Evolutionary conservation across 2,113 vertebrate species (phyloP).

Genomic region (Neolamprologus cancellatus): DNA sequence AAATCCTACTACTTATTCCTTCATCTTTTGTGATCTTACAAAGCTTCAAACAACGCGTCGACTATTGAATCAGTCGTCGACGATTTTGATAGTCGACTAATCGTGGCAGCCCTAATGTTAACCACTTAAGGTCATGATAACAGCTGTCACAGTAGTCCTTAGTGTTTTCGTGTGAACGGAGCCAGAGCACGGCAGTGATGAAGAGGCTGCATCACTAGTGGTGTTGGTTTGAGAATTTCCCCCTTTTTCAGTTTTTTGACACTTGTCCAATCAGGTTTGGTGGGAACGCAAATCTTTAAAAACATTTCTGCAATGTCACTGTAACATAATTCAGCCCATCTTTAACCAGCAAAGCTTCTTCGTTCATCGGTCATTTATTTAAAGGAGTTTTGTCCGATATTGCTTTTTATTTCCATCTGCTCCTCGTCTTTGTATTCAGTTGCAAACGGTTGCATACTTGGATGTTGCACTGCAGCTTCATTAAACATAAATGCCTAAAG

Average conservation of each 20-base stretch:
- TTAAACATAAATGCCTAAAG: not conserved
- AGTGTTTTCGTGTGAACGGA: not conserved
- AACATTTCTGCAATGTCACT: not conserved
- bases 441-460: constrained; percentile 16
- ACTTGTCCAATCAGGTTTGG: not conserved
- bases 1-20: no score
- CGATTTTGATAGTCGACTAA: no score
- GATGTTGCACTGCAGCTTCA: not conserved
- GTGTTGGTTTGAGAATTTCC: not conserved
- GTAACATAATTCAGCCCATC: not conserved
- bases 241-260: not conserved
- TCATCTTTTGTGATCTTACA: rapidly evolving
- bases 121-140: not conserved
- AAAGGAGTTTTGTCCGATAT: not conserved
- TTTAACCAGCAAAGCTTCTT: not conserved
- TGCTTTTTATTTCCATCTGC: not conserved
- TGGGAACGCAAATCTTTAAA: not conserved
- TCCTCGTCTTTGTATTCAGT: not conserved
- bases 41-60: rapidly evolving
- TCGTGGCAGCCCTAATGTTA: not conserved
- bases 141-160: not conserved
- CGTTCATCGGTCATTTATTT: not conserved
- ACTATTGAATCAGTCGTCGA: no score
- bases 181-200: not conserved
- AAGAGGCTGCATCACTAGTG: not conserved